phyloP scores from a whole-genome alignment of 2,113 vertebrate genomes.

The Alethe diademata region DNA sequence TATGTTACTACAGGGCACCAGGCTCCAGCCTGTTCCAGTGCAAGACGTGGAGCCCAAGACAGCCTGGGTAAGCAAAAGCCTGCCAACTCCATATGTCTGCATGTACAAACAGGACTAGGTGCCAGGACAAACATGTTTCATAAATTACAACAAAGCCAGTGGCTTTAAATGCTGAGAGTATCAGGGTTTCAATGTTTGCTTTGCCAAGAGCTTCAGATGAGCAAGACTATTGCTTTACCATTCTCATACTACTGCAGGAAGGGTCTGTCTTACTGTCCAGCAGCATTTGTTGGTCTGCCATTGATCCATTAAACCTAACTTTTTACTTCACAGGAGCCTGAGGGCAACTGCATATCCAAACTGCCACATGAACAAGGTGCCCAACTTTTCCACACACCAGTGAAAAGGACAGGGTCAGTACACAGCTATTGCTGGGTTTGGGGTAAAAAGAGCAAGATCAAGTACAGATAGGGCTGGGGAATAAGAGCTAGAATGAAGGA shows the following conservation, averaged over 20 bases:
- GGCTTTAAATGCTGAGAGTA: background rate
- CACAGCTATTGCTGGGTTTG: background rate
- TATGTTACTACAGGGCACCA: background rate
- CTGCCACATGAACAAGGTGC: background rate
- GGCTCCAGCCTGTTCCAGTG: background rate
- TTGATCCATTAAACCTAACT: background rate
- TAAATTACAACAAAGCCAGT: background rate
- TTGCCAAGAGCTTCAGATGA: background rate
- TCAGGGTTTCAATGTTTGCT: background rate
- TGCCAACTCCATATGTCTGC: background rate
- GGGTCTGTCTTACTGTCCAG: background rate
- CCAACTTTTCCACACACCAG: background rate
- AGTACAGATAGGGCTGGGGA: background rate
- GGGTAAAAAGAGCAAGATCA: background rate
- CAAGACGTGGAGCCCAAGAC: background rate
- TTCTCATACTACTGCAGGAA: background rate
- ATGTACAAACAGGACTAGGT: background rate
- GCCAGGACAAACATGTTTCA: conserved; percentile 29
- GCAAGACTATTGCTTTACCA: background rate
- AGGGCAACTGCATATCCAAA: background rate
- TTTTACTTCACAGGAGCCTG: background rate
- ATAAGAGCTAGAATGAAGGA: background rate
- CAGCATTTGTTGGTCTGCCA: background rate
- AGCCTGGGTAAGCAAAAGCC: background rate
- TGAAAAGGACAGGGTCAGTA: background rate